Conservation (phyloP, 2,113 vertebrate species). For the Hippocampus mohnikei region DNA sequence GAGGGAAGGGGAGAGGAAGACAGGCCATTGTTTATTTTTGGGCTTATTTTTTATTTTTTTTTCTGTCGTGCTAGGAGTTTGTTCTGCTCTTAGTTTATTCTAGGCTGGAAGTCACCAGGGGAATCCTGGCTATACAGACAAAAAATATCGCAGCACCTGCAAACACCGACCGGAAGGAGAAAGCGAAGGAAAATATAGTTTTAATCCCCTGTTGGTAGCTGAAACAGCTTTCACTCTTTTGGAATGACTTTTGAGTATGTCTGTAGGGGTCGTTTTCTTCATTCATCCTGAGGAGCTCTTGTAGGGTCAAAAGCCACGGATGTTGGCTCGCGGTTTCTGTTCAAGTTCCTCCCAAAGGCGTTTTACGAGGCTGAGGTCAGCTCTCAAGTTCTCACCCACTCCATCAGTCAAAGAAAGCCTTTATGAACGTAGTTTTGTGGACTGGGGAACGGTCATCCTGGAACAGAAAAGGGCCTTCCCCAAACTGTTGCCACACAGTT, state of each 20-base stretch:
- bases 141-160: neutral
- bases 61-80: conserved; percentile 18
- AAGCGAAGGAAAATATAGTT: neutral
- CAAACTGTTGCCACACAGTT: neutral
- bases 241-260: neutral
- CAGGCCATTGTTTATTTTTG: conserved; percentile 5
- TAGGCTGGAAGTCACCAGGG: conserved; percentile 24
- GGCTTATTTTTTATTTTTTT: neutral
- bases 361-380: neutral
- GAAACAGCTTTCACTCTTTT: conserved; percentile 15
- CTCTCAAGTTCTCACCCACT: neutral
- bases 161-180: neutral
- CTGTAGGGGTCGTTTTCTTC: neutral
- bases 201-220: neutral
- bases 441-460: neutral
- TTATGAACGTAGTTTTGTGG: neutral
- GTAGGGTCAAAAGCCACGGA: neutral
- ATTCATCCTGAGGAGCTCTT: neutral
- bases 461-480: neutral
- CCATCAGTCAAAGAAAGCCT: neutral
- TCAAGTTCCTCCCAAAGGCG: neutral
- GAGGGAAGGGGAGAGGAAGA: conserved; percentile 61
- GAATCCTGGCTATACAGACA: conserved; percentile 23
- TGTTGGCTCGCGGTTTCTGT: neutral
- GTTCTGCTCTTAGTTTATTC: conserved; percentile 37